These are phyloP conservation scores for Elephas maximus DNA, from an alignment of 2,113 vertebrate genomes.

Conservation along the genomic window DNA sequence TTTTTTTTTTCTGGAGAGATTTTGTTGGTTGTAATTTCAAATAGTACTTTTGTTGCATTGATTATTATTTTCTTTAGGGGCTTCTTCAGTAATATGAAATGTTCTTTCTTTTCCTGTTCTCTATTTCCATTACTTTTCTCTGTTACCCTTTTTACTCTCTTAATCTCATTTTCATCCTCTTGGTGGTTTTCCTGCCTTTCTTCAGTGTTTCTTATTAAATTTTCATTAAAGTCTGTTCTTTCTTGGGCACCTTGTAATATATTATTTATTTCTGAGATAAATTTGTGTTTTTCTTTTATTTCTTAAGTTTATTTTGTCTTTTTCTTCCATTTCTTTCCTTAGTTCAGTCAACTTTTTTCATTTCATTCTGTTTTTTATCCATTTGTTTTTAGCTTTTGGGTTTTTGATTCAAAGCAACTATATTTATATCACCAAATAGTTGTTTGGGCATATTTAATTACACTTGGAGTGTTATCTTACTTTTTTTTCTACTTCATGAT, in stretches of 20 bases:
- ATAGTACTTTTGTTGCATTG: not conserved
- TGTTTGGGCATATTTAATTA: not conserved
- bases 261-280: conserved; percentile 37
- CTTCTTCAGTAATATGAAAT: not conserved
- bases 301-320: not conserved
- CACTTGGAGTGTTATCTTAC: not conserved
- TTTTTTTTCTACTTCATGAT: not conserved
- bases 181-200: not conserved
- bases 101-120: not conserved
- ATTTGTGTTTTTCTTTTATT: not conserved
- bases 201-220: not conserved
- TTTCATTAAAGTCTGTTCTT: not conserved
- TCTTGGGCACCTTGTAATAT: not conserved
- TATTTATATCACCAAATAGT: not conserved
- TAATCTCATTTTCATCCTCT: conserved; percentile 12
- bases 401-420: not conserved
- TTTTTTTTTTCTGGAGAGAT: not conserved
- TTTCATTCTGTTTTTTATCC: not conserved
- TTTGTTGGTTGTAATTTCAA: conserved; percentile 38
- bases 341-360: not conserved
- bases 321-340: not conserved
- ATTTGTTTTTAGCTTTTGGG: conserved; percentile 18
- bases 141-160: not conserved
- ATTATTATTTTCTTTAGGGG: not conserved
- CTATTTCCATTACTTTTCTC: not conserved